Evolutionary conservation across 2,888 invertebrate species (phyloP).

Genomic region (Byasa hedistus): DNA sequence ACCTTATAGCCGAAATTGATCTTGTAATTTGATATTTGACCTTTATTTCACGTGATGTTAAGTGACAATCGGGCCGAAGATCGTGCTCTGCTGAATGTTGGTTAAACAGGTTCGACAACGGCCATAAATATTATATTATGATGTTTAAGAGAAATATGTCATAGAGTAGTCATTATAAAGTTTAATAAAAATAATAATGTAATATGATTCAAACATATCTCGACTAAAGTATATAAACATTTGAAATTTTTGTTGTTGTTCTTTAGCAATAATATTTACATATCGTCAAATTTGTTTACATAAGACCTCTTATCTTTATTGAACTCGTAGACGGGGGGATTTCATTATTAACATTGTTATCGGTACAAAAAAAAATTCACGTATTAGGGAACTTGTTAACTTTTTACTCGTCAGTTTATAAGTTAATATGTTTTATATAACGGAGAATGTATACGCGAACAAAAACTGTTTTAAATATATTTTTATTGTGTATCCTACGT

Average conservation of each 20-base stretch:
- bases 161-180: too few species aligned
- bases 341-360: neutral
- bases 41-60: too few species aligned
- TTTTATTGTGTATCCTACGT: too few species aligned
- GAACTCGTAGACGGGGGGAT: neutral
- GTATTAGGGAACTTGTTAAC: neutral
- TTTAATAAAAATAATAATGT: neutral
- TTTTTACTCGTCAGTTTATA: neutral
- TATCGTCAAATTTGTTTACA: constrained; percentile 8
- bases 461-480: too few species aligned
- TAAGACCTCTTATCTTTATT: constrained; percentile 18
- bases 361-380: neutral
- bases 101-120: too few species aligned
- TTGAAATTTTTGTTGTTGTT: neutral
- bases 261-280: constrained; percentile 14
- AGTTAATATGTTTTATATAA: neutral
- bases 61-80: too few species aligned
- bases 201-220: neutral
- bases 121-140: too few species aligned
- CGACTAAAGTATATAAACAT: constrained; percentile 3
- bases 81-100: neutral
- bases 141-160: too few species aligned
- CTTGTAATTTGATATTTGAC: too few species aligned
- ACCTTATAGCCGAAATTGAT: too few species aligned
- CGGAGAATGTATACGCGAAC: too few species aligned